A percentile compares a stretch with the other conserved stretches of the same genome.
phyloP scores from a whole-genome alignment of 2,797 vertebrate species.

The Sebastiscus albofasciatus region DNA sequence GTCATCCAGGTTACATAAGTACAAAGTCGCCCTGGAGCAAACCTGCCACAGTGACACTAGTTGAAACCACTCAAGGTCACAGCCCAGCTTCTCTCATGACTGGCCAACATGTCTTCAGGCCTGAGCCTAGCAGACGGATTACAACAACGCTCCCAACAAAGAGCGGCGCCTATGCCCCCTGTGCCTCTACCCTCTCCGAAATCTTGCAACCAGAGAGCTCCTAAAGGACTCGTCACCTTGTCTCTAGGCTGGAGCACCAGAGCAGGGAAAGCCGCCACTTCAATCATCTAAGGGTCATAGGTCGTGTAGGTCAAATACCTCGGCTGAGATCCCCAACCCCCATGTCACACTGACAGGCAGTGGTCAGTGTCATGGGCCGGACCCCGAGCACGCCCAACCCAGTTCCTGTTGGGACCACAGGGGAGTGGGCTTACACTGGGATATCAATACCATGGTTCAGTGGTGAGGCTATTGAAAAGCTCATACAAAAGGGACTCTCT shows the following conservation, averaged over 20 bases:
- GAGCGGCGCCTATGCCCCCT: slow-evolving; percentile 73
- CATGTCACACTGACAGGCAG: slow-evolving; percentile 77
- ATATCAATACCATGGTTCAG: slow-evolving; percentile 67
- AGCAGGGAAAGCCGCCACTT: slow-evolving; percentile 82
- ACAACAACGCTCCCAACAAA: slow-evolving; percentile 78
- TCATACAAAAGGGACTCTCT: slow-evolving; percentile 56
- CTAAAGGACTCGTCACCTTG: slow-evolving; percentile 84
- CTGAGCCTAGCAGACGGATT: slow-evolving; percentile 75
- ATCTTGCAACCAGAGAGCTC: slow-evolving; percentile 82
- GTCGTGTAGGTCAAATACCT: slow-evolving; percentile 85
- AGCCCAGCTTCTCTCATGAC: slow-evolving; percentile 70
- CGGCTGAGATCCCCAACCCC: slow-evolving; percentile 70
- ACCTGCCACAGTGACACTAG: slow-evolving; percentile 55
- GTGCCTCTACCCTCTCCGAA: slow-evolving; percentile 61
- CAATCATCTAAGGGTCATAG: slow-evolving; percentile 82
- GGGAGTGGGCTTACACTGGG: slow-evolving; percentile 47
- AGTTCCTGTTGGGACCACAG: slow-evolving; percentile 51
- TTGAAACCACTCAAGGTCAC: slow-evolving; percentile 80
- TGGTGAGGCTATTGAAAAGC: slow-evolving; percentile 60
- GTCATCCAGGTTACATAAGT: slow-evolving; percentile 68
- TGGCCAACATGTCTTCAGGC: slow-evolving; percentile 73
- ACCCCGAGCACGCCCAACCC: slow-evolving; percentile 56
- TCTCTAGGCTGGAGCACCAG: slow-evolving; percentile 78
- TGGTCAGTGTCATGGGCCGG: slow-evolving; percentile 81
- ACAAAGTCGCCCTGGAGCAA: slow-evolving; percentile 55